A percentile compares a stretch with the other conserved stretches of the same genome.
Evolutionary conservation across 2,888 invertebrate genomes (phyloP).

Genomic region (Exephanes ischioxanthus): DNA sequence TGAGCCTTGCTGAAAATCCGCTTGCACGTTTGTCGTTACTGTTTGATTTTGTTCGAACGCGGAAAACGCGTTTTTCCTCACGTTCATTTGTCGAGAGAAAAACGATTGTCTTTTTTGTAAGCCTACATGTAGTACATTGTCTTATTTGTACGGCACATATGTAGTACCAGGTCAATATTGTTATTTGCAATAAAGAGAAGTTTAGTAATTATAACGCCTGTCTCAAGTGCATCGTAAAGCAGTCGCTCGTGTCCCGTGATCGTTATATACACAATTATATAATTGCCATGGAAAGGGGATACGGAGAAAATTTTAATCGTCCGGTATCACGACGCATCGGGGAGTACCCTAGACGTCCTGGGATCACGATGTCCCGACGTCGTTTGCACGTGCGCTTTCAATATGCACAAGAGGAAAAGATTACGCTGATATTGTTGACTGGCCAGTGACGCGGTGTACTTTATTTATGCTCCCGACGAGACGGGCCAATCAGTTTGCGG

Average conservation of each 20-base stretch:
- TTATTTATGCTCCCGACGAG: not conserved
- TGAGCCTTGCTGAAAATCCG: not conserved
- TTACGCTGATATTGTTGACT: constrained; percentile 15
- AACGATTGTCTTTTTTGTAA: too few species aligned
- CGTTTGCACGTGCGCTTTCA: constrained; percentile 7
- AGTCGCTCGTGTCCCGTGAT: not conserved
- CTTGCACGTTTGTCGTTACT: not conserved
- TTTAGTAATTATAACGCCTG: too few species aligned
- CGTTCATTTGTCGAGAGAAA: not conserved
- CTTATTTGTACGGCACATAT: too few species aligned
- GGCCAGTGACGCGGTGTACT: not conserved
- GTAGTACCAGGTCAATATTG: too few species aligned
- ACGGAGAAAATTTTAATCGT: not conserved
- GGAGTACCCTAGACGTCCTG: constrained; percentile 31
- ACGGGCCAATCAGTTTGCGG: constrained; percentile 11
- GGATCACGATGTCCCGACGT: constrained; percentile 5
- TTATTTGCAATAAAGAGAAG: too few species aligned
- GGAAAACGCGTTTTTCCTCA: not conserved
- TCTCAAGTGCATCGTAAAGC: not conserved
- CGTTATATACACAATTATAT: constrained; percentile 13
- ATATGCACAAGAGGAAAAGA: constrained; percentile 32
- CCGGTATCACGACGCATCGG: constrained; percentile 17
- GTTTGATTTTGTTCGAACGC: not conserved
- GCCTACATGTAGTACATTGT: too few species aligned
- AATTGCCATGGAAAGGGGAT: constrained; percentile 6